These are phyloP conservation scores for Bombus superbus DNA, from an alignment of 1,140 invertebrate genomes.

Conservation along the genomic window DNA sequence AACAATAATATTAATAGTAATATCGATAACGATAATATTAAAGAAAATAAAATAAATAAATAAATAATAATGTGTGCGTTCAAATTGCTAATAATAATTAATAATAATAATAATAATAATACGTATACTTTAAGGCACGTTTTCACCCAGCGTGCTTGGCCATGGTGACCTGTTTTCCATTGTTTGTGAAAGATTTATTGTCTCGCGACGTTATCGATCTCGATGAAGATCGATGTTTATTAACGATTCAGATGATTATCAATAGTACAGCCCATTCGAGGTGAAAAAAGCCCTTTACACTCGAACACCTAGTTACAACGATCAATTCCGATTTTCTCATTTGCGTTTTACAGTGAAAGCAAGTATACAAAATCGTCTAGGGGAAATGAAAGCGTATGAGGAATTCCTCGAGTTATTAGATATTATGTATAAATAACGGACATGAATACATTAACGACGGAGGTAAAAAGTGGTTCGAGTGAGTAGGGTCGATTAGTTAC, in stretches of 20 bases:
- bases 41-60: conserved; percentile 11
- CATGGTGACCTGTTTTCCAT: not conserved
- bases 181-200: not conserved
- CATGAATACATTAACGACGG: not conserved
- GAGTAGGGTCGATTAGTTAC: conserved; percentile 8
- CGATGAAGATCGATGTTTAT: not conserved
- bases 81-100: conserved; percentile 43
- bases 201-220: not conserved
- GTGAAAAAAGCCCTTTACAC: not conserved
- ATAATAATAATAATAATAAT: conserved; percentile 36
- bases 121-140: conserved; percentile 22
- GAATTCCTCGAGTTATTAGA: not conserved
- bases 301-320: conserved; percentile 13
- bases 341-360: not conserved
- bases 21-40: conserved; percentile 35
- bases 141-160: conserved; percentile 27
- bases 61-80: conserved; percentile 40
- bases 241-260: not conserved
- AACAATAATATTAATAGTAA: conserved; percentile 38
- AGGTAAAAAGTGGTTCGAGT: conserved; percentile 16
- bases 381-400: not conserved
- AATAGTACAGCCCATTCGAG: not conserved
- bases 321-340: not conserved
- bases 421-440: not conserved
- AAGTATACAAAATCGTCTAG: not conserved